phyloP scores from a whole-genome alignment of 1,140 invertebrate genomes.

The Hesperophylax magnus region DNA sequence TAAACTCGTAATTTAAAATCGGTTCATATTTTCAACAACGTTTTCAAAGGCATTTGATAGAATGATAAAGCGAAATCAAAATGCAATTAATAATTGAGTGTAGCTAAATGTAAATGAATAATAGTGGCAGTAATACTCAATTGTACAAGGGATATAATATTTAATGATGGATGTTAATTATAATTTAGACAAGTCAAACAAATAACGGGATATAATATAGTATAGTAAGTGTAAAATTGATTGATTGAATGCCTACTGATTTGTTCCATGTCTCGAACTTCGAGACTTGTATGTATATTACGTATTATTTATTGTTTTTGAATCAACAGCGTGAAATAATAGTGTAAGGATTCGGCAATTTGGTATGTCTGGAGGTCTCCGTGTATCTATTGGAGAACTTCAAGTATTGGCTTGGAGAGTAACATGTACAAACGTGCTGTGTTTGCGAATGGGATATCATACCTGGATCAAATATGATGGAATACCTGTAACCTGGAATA shows the following conservation, averaged over 20 bases:
- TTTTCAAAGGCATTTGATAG: not conserved
- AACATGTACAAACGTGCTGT: not conserved
- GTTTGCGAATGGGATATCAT: not conserved
- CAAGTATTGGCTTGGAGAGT: not conserved
- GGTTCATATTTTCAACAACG: not conserved
- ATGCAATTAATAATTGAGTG: not conserved
- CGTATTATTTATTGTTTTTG: not conserved
- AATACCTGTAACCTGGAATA: not conserved
- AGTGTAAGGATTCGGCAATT: slow-evolving; percentile 3
- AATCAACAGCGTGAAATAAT: slow-evolving; percentile 18
- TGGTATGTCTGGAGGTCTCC: not conserved
- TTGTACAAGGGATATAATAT: slow-evolving; percentile 3
- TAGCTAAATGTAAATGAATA: slow-evolving; percentile 8
- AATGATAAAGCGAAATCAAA: slow-evolving; percentile 9
- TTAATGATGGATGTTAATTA: slow-evolving; percentile 26
- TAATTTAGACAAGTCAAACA: slow-evolving; percentile 33
- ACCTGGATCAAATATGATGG: not conserved
- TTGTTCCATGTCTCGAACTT: too few species aligned
- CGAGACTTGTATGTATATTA: not conserved
- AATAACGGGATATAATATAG: slow-evolving; percentile 14
- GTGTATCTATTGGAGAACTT: not conserved
- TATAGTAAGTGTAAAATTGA: slow-evolving; percentile 15
- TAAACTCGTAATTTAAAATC: not conserved
- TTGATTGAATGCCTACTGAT: not conserved
- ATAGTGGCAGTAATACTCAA: slow-evolving; percentile 9